Percentiles rank a stretch among this genome's conserved stretches.
These are phyloP conservation scores for Menidia beryllina DNA, from an alignment of 2,113 vertebrate genomes.

Conservation along the genomic window DNA sequence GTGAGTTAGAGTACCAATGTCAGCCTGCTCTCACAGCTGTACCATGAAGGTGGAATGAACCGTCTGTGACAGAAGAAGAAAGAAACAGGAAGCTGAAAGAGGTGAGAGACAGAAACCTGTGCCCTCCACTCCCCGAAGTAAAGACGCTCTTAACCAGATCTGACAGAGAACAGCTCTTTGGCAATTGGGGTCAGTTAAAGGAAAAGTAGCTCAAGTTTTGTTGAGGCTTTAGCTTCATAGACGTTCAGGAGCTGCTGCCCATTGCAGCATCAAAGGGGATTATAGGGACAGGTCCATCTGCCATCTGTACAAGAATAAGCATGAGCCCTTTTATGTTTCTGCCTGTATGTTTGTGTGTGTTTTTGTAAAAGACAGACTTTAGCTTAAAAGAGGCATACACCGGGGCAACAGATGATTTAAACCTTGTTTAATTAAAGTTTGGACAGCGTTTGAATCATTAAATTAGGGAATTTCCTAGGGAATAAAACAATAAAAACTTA, in stretches of 20 bases:
- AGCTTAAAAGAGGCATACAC: conserved; percentile 59
- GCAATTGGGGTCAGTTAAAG: conserved; percentile 85
- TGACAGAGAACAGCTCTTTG: conserved; percentile 83
- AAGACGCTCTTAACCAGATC: conserved; percentile 79
- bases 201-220: conserved; percentile 86
- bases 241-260: conserved; percentile 84
- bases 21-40: conserved; percentile 44
- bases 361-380: conserved; percentile 52
- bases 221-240: conserved; percentile 79
- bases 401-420: conserved; percentile 46
- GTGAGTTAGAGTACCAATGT: conserved; percentile 38
- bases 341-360: conserved; percentile 61
- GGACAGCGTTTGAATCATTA: conserved; percentile 7
- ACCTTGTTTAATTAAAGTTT: conserved; percentile 54
- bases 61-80: conserved; percentile 52
- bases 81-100: conserved; percentile 70
- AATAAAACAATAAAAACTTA: neutral
- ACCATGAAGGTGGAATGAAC: conserved; percentile 60
- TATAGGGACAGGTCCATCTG: conserved; percentile 84
- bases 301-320: conserved; percentile 74
- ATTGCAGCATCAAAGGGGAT: conserved; percentile 85
- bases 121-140: conserved; percentile 78
- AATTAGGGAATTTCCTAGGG: too few species aligned
- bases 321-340: conserved; percentile 80
- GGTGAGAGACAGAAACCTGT: conserved; percentile 41